Percentiles rank a stretch among this genome's conserved stretches.
These are phyloP conservation scores for Trachythela sp. DNA, from an alignment of 64 coral and sea anemone genomes.

Conservation along the genomic window DNA sequence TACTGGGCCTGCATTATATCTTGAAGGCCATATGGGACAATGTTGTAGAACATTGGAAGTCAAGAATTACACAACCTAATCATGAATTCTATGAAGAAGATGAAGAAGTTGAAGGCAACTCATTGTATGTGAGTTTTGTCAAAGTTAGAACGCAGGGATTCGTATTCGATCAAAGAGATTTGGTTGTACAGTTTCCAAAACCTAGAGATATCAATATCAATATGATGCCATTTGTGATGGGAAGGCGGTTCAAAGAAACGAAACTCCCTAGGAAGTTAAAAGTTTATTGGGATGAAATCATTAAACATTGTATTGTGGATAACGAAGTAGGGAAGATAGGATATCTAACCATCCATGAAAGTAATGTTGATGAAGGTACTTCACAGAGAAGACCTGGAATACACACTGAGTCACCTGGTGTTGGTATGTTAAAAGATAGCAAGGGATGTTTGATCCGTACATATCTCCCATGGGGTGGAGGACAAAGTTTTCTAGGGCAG, in stretches of 20 bases:
- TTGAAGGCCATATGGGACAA: not conserved
- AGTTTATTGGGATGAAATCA: not conserved
- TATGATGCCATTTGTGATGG: conserved; percentile 7
- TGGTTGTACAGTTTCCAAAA: not conserved
- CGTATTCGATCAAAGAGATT: not conserved
- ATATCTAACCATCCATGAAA: not conserved
- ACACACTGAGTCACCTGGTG: not conserved
- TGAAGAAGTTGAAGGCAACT: not conserved
- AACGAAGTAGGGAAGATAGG: not conserved
- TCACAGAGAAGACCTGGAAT: not conserved
- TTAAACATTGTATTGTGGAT: not conserved
- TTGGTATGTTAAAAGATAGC: not conserved
- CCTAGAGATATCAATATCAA: not conserved
- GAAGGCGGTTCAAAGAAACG: not conserved
- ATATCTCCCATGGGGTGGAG: not conserved
- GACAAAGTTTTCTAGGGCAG: not conserved
- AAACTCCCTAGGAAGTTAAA: not conserved
- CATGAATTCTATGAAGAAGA: not conserved
- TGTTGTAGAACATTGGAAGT: not conserved
- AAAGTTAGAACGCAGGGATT: not conserved
- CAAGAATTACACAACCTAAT: not conserved
- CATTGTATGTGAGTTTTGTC: not conserved
- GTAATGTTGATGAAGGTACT: not conserved
- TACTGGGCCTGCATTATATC: not conserved
- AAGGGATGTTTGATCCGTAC: not conserved